Evolutionary conservation across 1,140 invertebrate species (phyloP).

Genomic region (Coboldia fuscipes): DNA sequence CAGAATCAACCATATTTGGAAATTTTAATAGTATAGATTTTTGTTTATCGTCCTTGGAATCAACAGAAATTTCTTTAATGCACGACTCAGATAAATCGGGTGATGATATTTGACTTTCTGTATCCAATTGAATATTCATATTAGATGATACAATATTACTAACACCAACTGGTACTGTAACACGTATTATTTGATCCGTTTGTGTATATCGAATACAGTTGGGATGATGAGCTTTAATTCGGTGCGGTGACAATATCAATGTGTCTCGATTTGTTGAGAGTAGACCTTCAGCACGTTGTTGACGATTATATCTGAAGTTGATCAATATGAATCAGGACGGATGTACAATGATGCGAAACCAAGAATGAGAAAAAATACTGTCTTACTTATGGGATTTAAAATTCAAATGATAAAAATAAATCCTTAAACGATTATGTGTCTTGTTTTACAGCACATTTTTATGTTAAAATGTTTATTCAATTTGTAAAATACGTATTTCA

Average conservation of each 20-base stretch:
- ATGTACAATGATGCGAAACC: neutral
- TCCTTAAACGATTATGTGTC: neutral
- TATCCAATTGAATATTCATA: conserved; percentile 3
- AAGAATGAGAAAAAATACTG: neutral
- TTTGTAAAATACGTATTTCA: too few species aligned
- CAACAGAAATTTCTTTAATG: too few species aligned
- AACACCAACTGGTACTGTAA: conserved; percentile 20
- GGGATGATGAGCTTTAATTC: conserved; percentile 21
- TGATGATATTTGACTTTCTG: conserved; percentile 2
- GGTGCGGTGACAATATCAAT: conserved; percentile 18
- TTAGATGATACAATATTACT: conserved; percentile 10
- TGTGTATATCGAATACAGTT: conserved; percentile 20
- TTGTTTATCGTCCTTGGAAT: conserved; percentile 6
- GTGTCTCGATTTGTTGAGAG: conserved; percentile 20
- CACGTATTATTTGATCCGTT: conserved; percentile 22
- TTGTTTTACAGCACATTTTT: neutral
- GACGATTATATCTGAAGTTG: conserved; percentile 6
- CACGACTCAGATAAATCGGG: conserved; percentile 6
- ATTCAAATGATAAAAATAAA: neutral
- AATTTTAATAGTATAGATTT: conserved; percentile 19
- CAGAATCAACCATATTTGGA: conserved; percentile 15
- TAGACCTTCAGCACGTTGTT: conserved; percentile 19
- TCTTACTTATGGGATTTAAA: too few species aligned
- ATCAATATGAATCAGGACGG: too few species aligned
- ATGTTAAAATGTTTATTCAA: neutral